Percentiles rank a stretch among this genome's conserved stretches.
Conservation (phyloP, 2,797 vertebrate species). For the Threskiornis aethiopicus region DNA sequence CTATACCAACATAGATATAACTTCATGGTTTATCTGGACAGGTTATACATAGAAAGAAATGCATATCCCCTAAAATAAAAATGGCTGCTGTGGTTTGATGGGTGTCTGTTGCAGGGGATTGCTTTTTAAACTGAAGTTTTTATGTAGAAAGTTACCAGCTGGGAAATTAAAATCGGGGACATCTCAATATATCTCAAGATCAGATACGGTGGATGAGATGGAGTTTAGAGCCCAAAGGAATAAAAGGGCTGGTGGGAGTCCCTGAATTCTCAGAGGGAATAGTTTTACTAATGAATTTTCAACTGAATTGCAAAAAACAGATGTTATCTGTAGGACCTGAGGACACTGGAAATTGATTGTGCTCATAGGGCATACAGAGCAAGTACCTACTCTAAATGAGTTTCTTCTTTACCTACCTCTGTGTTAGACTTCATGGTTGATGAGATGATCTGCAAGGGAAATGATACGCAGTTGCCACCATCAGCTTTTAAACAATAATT, state of each 20-base stretch:
- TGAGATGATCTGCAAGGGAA: background rate
- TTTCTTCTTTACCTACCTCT: background rate
- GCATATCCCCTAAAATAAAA: background rate
- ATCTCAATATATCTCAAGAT: background rate
- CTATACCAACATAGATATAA: background rate
- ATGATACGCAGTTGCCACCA: background rate
- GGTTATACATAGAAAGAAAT: background rate
- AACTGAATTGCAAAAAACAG: background rate
- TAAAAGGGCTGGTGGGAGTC: background rate
- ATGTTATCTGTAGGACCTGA: background rate
- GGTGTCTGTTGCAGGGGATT: background rate
- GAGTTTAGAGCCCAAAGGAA: background rate
- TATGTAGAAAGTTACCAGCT: background rate
- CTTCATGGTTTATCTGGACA: background rate
- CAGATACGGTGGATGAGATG: background rate
- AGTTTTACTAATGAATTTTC: constrained; percentile 34
- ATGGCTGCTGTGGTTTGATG: background rate
- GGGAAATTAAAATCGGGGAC: background rate
- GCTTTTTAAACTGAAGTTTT: background rate
- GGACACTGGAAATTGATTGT: background rate
- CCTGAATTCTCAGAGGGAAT: background rate
- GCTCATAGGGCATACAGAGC: background rate
- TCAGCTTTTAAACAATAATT: constrained; percentile 4
- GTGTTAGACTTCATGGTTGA: background rate
- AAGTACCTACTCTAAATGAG: background rate